Evolutionary conservation across 23 tunicate genomes (phyloP).

Genomic region (Pegea sp.): DNA sequence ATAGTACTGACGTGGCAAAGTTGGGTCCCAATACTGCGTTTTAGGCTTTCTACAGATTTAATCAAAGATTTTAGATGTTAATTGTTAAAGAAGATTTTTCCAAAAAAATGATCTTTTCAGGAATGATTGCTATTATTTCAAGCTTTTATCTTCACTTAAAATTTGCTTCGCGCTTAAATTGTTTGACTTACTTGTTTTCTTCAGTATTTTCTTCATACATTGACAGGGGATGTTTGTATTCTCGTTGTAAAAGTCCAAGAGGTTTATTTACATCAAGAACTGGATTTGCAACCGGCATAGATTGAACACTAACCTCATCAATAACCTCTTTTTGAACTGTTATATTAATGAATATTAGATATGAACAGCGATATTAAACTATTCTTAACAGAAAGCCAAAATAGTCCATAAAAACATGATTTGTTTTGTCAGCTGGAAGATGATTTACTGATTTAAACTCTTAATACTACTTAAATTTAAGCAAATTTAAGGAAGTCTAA

Average conservation of each 20-base stretch:
- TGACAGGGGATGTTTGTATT: conserved; percentile 73
- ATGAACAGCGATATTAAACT: too few relatives aligned
- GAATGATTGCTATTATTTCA: not conserved
- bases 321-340: too few relatives aligned
- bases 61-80: not conserved
- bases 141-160: conserved; percentile 29
- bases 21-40: conserved; percentile 16
- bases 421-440: too few relatives aligned
- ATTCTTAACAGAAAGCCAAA: too few relatives aligned
- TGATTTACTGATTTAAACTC: too few relatives aligned
- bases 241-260: conserved; percentile 38
- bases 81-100: not conserved
- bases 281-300: conserved; percentile 39
- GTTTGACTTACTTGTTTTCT: too few relatives aligned
- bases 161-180: conserved; percentile 18
- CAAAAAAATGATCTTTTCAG: not conserved
- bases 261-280: conserved; percentile 15
- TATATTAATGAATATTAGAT: too few relatives aligned
- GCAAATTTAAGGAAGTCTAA: too few relatives aligned
- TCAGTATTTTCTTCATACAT: conserved; percentile 69
- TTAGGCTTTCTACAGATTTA: not conserved
- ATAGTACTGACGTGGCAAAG: conserved; percentile 30
- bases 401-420: too few relatives aligned
- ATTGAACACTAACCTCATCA: too few relatives aligned
- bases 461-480: too few relatives aligned